These are phyloP conservation scores for Rhorus exstirpatorius DNA, from an alignment of 2,888 invertebrate species.

Conservation along the genomic window DNA sequence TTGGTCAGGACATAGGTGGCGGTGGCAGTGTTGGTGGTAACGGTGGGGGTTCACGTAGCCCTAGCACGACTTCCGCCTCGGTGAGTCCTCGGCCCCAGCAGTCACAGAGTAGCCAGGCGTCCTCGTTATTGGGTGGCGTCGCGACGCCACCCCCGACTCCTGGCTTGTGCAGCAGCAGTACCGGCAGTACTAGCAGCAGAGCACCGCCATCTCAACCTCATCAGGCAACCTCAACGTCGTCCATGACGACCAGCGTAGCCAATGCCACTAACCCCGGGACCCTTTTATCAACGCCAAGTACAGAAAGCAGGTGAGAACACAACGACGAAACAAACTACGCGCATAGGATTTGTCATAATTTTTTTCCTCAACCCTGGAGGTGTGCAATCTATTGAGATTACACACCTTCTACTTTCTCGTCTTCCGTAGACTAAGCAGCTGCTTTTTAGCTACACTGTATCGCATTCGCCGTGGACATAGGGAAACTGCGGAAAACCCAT, in stretches of 20 bases:
- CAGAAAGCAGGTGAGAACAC: constrained; percentile 62
- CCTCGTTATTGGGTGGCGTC: constrained; percentile 87
- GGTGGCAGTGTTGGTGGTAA: constrained; percentile 44
- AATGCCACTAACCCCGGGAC: constrained; percentile 44
- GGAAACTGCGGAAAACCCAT: too few relatives aligned
- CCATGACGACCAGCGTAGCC: constrained; percentile 75
- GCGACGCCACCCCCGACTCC: constrained; percentile 88
- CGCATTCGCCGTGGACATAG: too few relatives aligned
- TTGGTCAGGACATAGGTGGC: constrained; percentile 61
- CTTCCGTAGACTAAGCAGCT: too few relatives aligned
- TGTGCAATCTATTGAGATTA: too few relatives aligned
- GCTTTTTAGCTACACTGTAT: too few relatives aligned
- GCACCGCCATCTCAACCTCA: constrained; percentile 62
- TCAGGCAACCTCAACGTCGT: constrained; percentile 58
- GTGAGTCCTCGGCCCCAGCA: constrained; percentile 84
- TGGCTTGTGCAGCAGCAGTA: constrained; percentile 59
- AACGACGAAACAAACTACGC: background rate
- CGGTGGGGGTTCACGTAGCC: constrained; percentile 80
- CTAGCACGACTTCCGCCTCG: constrained; percentile 85
- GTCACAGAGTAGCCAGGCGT: constrained; percentile 87
- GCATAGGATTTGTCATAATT: background rate
- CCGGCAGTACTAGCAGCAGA: constrained; percentile 65
- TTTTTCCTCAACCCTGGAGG: background rate
- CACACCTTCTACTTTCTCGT: too few relatives aligned
- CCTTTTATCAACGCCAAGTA: constrained; percentile 47